Evolutionary conservation across 2,888 invertebrate genomes (phyloP).

Genomic region (Chydorus sphaericus): DNA sequence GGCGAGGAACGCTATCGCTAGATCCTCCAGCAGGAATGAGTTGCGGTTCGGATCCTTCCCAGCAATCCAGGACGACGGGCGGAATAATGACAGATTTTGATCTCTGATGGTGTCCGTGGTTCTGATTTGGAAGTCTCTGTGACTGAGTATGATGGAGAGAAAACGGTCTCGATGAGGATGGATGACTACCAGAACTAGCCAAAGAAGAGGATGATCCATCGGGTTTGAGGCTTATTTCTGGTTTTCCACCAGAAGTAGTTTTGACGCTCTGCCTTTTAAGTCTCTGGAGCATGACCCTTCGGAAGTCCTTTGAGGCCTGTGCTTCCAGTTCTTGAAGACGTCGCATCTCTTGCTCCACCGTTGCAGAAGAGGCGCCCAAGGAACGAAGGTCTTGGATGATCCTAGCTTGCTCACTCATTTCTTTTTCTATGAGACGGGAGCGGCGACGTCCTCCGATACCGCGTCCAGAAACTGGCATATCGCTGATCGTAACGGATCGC

Average conservation of each 20-base stretch:
- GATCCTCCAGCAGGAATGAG: constrained; percentile 25
- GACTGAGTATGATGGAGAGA: constrained; percentile 4
- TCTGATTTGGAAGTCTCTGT: constrained; percentile 28
- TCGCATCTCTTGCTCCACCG: constrained; percentile 82
- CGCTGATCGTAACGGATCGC: not conserved
- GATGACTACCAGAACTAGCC: not conserved
- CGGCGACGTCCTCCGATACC: constrained; percentile 30
- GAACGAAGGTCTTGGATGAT: constrained; percentile 82
- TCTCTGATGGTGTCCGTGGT: constrained; percentile 36
- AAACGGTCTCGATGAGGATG: not conserved
- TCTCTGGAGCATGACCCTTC: constrained; percentile 85
- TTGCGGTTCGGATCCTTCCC: not conserved
- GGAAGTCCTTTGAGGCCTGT: constrained; percentile 82
- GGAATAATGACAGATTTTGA: constrained; percentile 62
- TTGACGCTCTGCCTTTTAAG: constrained; percentile 68
- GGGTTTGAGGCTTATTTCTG: constrained; percentile 2
- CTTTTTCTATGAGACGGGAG: constrained; percentile 85
- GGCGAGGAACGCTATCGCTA: not conserved
- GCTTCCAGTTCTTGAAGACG: constrained; percentile 84
- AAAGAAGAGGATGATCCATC: not conserved
- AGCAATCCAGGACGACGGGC: constrained; percentile 1
- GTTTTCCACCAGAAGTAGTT: constrained; percentile 34
- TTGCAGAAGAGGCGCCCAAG: constrained; percentile 72
- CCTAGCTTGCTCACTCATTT: constrained; percentile 94
- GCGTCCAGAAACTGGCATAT: not conserved